These are phyloP conservation scores for Tipula lateralis DNA, from an alignment of 2,888 invertebrate genomes.

Conservation along the genomic window DNA sequence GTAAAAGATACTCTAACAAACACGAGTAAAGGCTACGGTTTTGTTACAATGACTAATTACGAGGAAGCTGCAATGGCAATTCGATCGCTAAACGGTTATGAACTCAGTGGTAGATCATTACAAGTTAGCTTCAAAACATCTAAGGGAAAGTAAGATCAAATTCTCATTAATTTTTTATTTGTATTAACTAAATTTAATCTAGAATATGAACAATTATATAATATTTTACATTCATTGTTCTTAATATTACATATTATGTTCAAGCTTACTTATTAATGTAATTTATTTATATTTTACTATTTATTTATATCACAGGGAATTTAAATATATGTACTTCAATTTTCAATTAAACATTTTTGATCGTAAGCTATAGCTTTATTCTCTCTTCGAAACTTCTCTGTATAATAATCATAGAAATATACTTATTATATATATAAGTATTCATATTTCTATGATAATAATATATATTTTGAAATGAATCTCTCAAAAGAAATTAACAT, in stretches of 20 bases:
- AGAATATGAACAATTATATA: too few relatives aligned
- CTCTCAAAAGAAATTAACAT: background rate
- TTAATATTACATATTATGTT: background rate
- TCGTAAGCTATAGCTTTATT: background rate
- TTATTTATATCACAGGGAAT: background rate
- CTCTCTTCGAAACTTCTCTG: background rate
- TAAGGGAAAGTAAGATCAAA: conserved; percentile 57
- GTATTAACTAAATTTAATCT: background rate
- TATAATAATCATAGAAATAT: background rate
- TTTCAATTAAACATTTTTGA: background rate
- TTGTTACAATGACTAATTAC: conserved; percentile 98
- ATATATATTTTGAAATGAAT: background rate
- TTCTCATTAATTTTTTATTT: background rate
- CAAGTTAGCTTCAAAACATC: conserved; percentile 97
- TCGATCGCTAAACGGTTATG: conserved; percentile 92
- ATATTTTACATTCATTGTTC: too few relatives aligned
- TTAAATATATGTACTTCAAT: background rate
- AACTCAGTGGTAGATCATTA: conserved; percentile 89
- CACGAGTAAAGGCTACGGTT: conserved; percentile 98
- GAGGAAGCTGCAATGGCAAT: conserved; percentile 96
- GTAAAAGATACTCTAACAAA: conserved; percentile 92
- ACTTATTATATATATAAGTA: too few relatives aligned
- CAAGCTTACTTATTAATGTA: conserved; percentile 12
- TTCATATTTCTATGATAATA: too few relatives aligned
- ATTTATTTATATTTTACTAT: background rate